Conservation (phyloP, 2,797 vertebrate species). For the Pampus argenteus region DNA sequence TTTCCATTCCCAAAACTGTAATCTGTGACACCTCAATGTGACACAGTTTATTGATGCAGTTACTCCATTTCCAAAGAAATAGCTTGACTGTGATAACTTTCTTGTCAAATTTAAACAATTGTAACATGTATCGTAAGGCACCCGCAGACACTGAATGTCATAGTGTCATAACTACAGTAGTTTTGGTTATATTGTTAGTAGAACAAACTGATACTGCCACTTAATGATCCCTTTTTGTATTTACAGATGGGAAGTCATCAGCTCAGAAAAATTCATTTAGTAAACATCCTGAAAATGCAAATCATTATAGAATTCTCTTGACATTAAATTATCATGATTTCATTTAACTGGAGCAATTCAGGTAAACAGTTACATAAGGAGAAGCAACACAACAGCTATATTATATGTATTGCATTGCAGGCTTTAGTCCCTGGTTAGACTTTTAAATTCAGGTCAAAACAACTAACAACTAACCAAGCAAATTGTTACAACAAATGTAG, state of each 20-base stretch:
- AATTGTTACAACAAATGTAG: neutral
- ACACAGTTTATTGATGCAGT: neutral
- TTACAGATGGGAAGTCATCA: neutral
- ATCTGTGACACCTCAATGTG: conserved; percentile 13
- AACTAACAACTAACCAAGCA: neutral
- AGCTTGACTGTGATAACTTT: neutral
- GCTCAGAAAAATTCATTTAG: neutral
- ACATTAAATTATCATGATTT: neutral
- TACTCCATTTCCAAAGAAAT: neutral
- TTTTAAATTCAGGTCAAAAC: conserved; percentile 5
- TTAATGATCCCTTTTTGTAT: neutral
- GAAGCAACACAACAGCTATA: neutral
- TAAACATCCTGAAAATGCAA: neutral
- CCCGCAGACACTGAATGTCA: neutral
- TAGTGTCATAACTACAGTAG: neutral
- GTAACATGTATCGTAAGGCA: neutral
- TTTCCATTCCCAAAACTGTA: neutral
- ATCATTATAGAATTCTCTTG: neutral
- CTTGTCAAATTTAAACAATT: conserved; percentile 1
- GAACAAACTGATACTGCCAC: neutral
- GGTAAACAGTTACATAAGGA: neutral
- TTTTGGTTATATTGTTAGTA: neutral
- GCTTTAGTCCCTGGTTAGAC: neutral
- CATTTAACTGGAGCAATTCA: neutral
- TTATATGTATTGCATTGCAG: neutral